phyloP scores from a whole-genome alignment of 2,797 vertebrate genomes.

The Spheniscus humboldti region DNA sequence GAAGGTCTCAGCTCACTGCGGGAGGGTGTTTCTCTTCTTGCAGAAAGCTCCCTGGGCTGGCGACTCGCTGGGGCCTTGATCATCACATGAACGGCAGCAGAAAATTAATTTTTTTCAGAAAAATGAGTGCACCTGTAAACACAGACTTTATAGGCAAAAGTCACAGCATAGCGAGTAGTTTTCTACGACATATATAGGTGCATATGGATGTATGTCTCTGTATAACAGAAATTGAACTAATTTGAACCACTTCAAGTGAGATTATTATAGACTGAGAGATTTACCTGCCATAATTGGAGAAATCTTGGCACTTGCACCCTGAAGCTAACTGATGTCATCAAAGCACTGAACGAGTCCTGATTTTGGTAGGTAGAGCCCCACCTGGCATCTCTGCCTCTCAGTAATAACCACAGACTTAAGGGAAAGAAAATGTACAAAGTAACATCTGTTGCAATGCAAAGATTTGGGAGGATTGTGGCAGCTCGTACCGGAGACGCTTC shows the following conservation, averaged over 20 bases:
- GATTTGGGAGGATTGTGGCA: not conserved
- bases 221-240: not conserved
- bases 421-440: slow-evolving; percentile 3
- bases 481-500: not conserved
- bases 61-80: not conserved
- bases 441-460: slow-evolving; percentile 22
- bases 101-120: not conserved
- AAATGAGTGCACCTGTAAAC: not conserved
- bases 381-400: slow-evolving; percentile 57
- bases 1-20: not conserved
- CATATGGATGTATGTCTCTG: not conserved
- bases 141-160: not conserved
- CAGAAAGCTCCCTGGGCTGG: not conserved
- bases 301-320: slow-evolving; percentile 56
- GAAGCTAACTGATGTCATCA: slow-evolving; percentile 70
- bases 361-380: slow-evolving; percentile 69
- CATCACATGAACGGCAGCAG: not conserved
- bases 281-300: slow-evolving; percentile 62
- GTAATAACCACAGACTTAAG: slow-evolving; percentile 7
- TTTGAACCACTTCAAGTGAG: slow-evolving; percentile 60
- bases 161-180: not conserved
- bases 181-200: not conserved
- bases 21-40: not conserved
- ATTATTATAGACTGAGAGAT: slow-evolving; percentile 54
- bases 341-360: slow-evolving; percentile 61